A percentile compares a stretch with the other conserved stretches of the same genome.
phyloP scores from a whole-genome alignment of 2,888 invertebrate genomes.

The Brachylomia viminalis region DNA sequence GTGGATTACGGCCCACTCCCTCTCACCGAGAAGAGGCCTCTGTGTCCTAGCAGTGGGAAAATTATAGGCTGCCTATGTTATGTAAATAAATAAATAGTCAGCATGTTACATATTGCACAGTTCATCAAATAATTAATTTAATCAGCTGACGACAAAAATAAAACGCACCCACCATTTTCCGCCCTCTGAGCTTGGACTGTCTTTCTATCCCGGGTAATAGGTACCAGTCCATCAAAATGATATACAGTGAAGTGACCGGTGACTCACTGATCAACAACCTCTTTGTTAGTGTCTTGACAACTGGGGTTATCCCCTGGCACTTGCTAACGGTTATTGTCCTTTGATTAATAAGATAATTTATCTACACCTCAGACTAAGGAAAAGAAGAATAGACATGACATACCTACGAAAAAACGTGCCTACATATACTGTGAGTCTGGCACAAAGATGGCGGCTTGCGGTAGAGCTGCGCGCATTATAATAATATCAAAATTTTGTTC shows the following conservation, averaged over 20 bases:
- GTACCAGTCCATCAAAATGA: slow-evolving; percentile 7
- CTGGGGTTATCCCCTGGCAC: slow-evolving; percentile 2
- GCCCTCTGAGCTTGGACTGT: slow-evolving; percentile 10
- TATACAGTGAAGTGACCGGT: neutral
- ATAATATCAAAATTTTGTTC: too few relatives aligned
- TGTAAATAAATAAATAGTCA: neutral
- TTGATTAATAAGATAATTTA: neutral
- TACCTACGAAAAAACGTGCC: too few relatives aligned
- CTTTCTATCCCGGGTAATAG: slow-evolving; percentile 23
- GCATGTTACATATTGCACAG: neutral
- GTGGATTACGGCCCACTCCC: too few relatives aligned
- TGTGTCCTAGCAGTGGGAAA: too few relatives aligned
- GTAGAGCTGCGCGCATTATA: too few relatives aligned
- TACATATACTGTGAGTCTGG: too few relatives aligned
- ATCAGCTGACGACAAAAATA: slow-evolving; percentile 8
- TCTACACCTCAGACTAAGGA: too few relatives aligned
- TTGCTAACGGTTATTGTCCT: neutral
- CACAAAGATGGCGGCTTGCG: too few relatives aligned
- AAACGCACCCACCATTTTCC: slow-evolving; percentile 16
- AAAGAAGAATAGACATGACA: too few relatives aligned
- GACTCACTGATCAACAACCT: slow-evolving; percentile 3
- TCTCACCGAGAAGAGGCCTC: too few relatives aligned
- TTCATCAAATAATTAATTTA: too few relatives aligned
- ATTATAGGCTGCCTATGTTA: too few relatives aligned
- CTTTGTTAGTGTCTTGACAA: neutral